These are phyloP conservation scores for Serrognathus titanus DNA, from an alignment of 2,888 invertebrate species.

Conservation along the genomic window DNA sequence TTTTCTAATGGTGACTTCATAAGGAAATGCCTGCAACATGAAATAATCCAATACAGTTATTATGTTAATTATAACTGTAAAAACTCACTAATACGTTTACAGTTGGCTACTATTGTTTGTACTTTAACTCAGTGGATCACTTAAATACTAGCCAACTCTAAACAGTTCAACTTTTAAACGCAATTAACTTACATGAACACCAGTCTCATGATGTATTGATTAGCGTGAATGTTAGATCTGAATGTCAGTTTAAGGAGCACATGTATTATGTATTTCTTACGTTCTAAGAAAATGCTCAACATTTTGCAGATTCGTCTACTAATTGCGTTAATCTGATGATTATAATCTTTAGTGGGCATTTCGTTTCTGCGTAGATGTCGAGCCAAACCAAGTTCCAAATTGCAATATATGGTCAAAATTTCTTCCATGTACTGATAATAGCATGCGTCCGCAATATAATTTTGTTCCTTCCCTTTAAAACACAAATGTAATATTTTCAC, in stretches of 20 bases:
- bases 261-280: slow-evolving; percentile 31
- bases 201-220: slow-evolving; percentile 30
- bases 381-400: slow-evolving; percentile 28
- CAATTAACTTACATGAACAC: slow-evolving; percentile 31
- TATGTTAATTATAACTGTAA: not conserved
- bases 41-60: not conserved
- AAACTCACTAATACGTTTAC: too few species aligned
- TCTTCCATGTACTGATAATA: slow-evolving; percentile 36
- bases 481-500: slow-evolving; percentile 30
- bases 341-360: slow-evolving; percentile 15
- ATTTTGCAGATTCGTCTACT: slow-evolving; percentile 25
- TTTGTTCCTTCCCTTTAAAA: slow-evolving; percentile 22
- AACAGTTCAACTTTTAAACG: not conserved
- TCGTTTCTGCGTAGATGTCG: slow-evolving; percentile 24
- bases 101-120: too few species aligned
- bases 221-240: slow-evolving; percentile 13
- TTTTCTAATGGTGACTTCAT: slow-evolving; percentile 25
- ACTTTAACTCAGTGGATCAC: too few species aligned
- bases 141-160: not conserved
- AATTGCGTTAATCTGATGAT: slow-evolving; percentile 18
- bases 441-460: slow-evolving; percentile 21
- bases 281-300: slow-evolving; percentile 28
- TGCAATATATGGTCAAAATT: slow-evolving; percentile 30
- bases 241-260: slow-evolving; percentile 31
- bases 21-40: slow-evolving; percentile 29